phyloP scores from a whole-genome alignment of 2,113 vertebrate genomes.

The Poeciliopsis retropinna region DNA sequence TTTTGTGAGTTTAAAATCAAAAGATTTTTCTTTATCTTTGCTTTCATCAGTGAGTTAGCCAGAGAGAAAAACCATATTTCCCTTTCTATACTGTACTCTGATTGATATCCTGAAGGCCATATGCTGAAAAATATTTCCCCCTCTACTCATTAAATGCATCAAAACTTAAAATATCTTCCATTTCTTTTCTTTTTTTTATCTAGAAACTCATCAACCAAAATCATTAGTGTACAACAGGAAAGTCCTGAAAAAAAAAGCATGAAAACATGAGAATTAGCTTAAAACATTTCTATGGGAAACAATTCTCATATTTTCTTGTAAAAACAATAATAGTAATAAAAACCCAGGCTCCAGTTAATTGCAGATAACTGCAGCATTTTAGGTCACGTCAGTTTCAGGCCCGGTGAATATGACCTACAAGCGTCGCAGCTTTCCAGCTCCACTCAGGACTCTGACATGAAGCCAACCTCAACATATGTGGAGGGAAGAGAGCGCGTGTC shows the following conservation, averaged over 20 bases:
- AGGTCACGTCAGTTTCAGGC: background rate
- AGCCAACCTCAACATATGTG: conserved; percentile 4
- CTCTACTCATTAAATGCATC: too few relatives aligned
- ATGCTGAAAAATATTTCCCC: too few relatives aligned
- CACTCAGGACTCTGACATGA: conserved; percentile 12
- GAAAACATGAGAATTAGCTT: background rate
- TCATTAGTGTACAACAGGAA: background rate
- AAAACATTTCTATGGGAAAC: background rate
- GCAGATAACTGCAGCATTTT: background rate
- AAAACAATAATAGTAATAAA: background rate
- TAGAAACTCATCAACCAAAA: too few relatives aligned
- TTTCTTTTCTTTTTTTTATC: too few relatives aligned
- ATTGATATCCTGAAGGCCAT: too few relatives aligned
- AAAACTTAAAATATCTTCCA: too few relatives aligned
- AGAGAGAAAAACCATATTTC: too few relatives aligned
- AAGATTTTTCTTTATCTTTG: too few relatives aligned
- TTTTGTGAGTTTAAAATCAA: too few relatives aligned
- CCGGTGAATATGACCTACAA: conserved; percentile 1
- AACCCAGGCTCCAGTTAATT: background rate
- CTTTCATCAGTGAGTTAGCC: too few relatives aligned
- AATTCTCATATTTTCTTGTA: background rate
- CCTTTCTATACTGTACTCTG: too few relatives aligned
- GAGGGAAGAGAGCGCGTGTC: conserved; percentile 11
- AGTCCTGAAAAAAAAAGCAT: background rate
- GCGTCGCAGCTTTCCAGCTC: conserved; percentile 4